A percentile compares a stretch with the other conserved stretches of the same genome.
Conservation (phyloP, 1,140 invertebrate genomes). For the Epicauta chinensis region DNA sequence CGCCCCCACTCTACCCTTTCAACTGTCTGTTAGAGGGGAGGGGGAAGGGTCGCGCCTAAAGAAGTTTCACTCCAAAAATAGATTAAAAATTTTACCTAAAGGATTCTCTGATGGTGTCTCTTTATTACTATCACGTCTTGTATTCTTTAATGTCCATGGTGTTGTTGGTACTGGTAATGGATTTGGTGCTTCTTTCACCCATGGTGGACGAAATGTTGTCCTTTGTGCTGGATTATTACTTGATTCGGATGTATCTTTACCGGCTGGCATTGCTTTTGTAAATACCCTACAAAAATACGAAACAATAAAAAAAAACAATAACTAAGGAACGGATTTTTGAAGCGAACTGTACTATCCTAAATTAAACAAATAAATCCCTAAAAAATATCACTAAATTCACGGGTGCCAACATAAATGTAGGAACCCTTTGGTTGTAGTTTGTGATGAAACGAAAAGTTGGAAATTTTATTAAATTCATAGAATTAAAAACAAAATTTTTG, state of each 20-base stretch:
- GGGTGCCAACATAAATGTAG: not conserved
- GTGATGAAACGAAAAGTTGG: not conserved
- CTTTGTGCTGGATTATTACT: slow-evolving; percentile 36
- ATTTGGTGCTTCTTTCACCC: slow-evolving; percentile 68
- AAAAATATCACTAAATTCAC: too few species aligned
- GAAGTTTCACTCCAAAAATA: too few species aligned
- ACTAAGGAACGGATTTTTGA: not conserved
- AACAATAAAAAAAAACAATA: not conserved
- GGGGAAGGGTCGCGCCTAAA: too few species aligned
- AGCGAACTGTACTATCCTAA: not conserved
- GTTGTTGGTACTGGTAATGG: slow-evolving; percentile 50
- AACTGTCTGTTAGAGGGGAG: too few species aligned
- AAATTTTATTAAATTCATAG: too few species aligned
- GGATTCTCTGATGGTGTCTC: slow-evolving; percentile 42
- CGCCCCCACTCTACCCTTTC: too few species aligned
- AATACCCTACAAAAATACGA: slow-evolving; percentile 10
- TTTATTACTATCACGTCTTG: slow-evolving; percentile 18
- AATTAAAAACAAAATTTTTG: too few species aligned
- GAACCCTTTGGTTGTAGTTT: not conserved
- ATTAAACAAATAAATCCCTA: not conserved
- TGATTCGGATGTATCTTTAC: slow-evolving; percentile 19
- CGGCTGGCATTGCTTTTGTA: slow-evolving; percentile 30
- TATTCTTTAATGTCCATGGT: slow-evolving; percentile 55
- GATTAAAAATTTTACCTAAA: slow-evolving; percentile 30
- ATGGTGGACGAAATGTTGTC: slow-evolving; percentile 69